phyloP scores from a whole-genome alignment of 2,888 invertebrate genomes.

The Hirtodrosophila duncani region DNA sequence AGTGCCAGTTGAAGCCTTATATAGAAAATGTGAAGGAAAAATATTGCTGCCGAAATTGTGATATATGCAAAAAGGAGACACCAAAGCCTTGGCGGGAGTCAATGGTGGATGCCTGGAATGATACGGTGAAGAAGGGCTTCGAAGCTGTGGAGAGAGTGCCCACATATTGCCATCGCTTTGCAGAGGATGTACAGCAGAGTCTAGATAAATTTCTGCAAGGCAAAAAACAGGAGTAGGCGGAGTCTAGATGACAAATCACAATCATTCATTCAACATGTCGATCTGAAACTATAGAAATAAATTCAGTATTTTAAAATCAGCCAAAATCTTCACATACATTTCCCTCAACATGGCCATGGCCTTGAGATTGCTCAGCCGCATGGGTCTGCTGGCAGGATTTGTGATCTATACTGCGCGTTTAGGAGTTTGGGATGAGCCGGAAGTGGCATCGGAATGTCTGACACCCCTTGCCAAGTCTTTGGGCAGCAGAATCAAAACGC shows the following conservation, averaged over 20 bases:
- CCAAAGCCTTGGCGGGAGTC: conserved; percentile 35
- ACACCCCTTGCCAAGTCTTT: background rate
- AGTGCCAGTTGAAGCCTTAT: conserved; percentile 18
- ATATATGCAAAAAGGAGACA: background rate
- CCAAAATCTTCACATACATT: no score
- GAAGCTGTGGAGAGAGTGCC: conserved; percentile 12
- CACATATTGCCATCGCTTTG: conserved; percentile 29
- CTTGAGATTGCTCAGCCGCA: conserved; percentile 25
- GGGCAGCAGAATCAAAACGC: background rate
- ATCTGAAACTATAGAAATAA: background rate
- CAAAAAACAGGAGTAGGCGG: conserved; percentile 20
- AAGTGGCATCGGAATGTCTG: background rate
- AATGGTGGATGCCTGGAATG: conserved; percentile 35
- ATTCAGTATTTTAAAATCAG: background rate
- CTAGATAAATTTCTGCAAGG: conserved; percentile 4
- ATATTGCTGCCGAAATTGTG: conserved; percentile 5
- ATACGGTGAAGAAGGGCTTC: conserved; percentile 18
- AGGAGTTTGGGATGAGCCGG: conserved; percentile 20
- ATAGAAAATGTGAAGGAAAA: conserved; percentile 7
- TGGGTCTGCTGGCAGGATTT: conserved; percentile 20
- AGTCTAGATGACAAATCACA: background rate
- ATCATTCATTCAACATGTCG: background rate
- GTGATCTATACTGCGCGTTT: conserved; percentile 11
- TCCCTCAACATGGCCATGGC: no score
- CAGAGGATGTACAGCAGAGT: conserved; percentile 28